Percentiles rank a stretch among this genome's conserved stretches.
phyloP scores from a whole-genome alignment of 2,113 vertebrate genomes.

The Centropus unirufus region DNA sequence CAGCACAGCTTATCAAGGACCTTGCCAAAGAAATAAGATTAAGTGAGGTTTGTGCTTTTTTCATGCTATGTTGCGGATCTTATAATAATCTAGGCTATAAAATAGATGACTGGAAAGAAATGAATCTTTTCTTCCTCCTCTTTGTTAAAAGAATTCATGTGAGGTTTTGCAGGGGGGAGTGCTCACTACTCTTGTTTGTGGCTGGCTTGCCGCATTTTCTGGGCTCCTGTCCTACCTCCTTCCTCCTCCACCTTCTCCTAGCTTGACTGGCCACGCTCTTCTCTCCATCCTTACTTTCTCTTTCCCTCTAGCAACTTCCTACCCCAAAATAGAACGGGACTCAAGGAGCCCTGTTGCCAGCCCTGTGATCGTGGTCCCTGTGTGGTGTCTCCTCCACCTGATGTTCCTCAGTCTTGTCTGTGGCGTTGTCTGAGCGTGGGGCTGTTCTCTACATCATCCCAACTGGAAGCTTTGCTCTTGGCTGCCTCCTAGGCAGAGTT shows the following conservation, averaged over 20 bases:
- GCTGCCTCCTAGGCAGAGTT: not conserved
- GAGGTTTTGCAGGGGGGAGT: not conserved
- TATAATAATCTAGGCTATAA: not conserved
- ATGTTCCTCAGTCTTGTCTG: not conserved
- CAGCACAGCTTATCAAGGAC: conserved; percentile 98
- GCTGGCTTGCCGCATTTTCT: not conserved
- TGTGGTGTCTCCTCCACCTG: not conserved
- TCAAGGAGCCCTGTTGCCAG: not conserved
- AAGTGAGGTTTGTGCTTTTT: conserved; percentile 86
- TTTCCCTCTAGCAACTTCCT: not conserved
- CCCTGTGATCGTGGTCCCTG: not conserved
- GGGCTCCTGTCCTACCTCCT: not conserved
- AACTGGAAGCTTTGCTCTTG: not conserved
- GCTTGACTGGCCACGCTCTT: not conserved
- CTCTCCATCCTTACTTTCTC: not conserved
- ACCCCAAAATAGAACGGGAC: not conserved
- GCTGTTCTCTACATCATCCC: not conserved
- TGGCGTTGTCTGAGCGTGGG: not conserved
- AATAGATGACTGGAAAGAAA: not conserved
- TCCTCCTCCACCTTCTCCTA: not conserved
- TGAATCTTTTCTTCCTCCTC: not conserved
- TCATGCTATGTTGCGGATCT: not conserved
- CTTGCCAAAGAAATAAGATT: conserved; percentile 98
- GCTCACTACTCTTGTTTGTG: not conserved
- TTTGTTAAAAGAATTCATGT: not conserved